A percentile compares a stretch with the other conserved stretches of the same genome.
These are phyloP conservation scores for Rhimphoctona megacephalus DNA, from an alignment of 2,888 invertebrate genomes.

Conservation along the genomic window DNA sequence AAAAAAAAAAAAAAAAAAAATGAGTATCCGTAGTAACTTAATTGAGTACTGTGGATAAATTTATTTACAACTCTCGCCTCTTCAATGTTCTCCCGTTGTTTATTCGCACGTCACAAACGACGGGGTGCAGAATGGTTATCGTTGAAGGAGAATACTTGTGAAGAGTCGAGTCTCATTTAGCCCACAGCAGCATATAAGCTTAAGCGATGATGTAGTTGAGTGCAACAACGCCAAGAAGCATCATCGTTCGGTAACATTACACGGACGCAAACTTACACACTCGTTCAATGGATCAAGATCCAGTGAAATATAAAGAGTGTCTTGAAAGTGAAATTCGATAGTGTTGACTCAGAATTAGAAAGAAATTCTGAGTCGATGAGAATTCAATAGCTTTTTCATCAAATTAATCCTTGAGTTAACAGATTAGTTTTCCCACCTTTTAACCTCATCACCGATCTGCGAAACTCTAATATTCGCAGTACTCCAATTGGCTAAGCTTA, in stretches of 20 bases:
- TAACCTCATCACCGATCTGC: too few species aligned
- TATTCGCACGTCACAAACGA: slow-evolving; percentile 50
- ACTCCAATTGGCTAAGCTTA: too few species aligned
- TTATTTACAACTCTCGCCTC: slow-evolving; percentile 38
- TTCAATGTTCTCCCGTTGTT: slow-evolving; percentile 27
- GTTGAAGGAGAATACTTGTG: slow-evolving; percentile 36
- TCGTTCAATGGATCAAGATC: neutral
- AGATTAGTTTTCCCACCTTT: too few species aligned
- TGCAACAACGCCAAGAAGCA: slow-evolving; percentile 52
- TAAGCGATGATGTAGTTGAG: slow-evolving; percentile 36
- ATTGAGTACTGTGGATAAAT: slow-evolving; percentile 57
- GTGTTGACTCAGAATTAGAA: neutral
- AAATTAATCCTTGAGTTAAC: neutral
- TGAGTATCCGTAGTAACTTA: neutral
- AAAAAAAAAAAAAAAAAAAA: too few species aligned
- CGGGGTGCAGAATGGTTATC: slow-evolving; percentile 45
- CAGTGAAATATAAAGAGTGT: neutral
- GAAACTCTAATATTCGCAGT: too few species aligned
- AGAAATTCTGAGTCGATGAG: neutral
- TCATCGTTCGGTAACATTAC: slow-evolving; percentile 47
- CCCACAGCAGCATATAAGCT: slow-evolving; percentile 42
- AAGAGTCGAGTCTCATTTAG: slow-evolving; percentile 33
- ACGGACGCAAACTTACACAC: slow-evolving; percentile 10
- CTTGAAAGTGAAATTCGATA: neutral
- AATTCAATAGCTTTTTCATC: neutral